These are phyloP conservation scores for Brotula barbata DNA, from an alignment of 2,797 vertebrate species.

Conservation along the genomic window DNA sequence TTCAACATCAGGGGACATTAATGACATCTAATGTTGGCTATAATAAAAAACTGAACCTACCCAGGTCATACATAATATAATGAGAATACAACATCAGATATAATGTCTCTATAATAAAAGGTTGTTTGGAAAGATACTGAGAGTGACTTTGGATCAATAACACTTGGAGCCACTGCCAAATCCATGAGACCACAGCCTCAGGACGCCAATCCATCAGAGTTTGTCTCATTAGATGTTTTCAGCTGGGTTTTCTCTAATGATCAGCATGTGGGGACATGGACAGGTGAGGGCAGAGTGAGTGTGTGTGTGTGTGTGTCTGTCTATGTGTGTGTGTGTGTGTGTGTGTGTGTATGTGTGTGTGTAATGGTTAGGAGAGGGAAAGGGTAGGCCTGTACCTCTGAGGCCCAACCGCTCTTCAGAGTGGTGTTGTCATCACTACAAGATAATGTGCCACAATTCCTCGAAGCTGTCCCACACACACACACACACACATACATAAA, in stretches of 20 bases:
- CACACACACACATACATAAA: slow-evolving; percentile 63
- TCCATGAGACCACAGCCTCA: slow-evolving; percentile 10
- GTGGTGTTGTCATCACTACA: slow-evolving; percentile 52
- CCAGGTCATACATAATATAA: neutral
- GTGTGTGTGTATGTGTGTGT: no score
- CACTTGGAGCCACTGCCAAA: slow-evolving; percentile 30
- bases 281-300: neutral
- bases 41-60: slow-evolving; percentile 12
- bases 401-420: slow-evolving; percentile 45
- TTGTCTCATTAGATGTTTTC: slow-evolving; percentile 29
- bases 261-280: slow-evolving; percentile 11
- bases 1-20: slow-evolving; percentile 10
- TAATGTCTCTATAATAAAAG: slow-evolving; percentile 30
- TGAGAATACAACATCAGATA: slow-evolving; percentile 16
- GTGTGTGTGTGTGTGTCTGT: no score
- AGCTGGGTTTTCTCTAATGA: neutral
- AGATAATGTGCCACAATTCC: slow-evolving; percentile 58
- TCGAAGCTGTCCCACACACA: slow-evolving; percentile 62
- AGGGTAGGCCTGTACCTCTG: slow-evolving; percentile 21
- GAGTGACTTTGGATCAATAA: slow-evolving; percentile 46
- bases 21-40: slow-evolving; percentile 4
- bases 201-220: slow-evolving; percentile 38
- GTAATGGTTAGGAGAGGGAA: neutral
- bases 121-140: slow-evolving; percentile 24
- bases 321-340: no score